Evolutionary conservation across 2,797 vertebrate species (phyloP).

Genomic region (Galaxias olidus): DNA sequence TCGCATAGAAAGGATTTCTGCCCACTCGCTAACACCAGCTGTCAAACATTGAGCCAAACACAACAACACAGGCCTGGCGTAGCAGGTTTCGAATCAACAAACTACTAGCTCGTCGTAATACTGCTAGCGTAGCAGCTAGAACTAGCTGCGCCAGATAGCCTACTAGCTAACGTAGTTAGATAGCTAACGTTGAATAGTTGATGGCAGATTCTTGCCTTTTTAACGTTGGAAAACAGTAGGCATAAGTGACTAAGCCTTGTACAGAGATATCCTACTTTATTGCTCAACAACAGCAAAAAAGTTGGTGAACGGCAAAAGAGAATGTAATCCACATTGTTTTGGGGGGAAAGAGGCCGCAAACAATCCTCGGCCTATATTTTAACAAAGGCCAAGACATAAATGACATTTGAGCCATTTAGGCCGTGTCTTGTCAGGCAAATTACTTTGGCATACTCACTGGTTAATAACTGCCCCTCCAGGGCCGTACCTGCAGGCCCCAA

Average conservation of each 20-base stretch:
- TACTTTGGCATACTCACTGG: conserved; percentile 81
- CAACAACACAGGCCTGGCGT: not conserved
- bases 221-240: too few relatives aligned
- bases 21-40: not conserved
- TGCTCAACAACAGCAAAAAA: too few relatives aligned
- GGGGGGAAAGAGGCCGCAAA: conserved; percentile 61
- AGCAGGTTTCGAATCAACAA: too few relatives aligned
- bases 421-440: conserved; percentile 18
- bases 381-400: conserved; percentile 53
- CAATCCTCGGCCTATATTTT: conserved; percentile 74
- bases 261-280: too few relatives aligned
- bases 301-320: not conserved
- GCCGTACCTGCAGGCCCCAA: conserved; percentile 74
- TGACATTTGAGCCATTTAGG: conserved; percentile 27
- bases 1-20: not conserved
- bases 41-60: not conserved
- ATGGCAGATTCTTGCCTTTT: conserved; percentile 43
- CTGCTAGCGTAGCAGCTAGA: too few relatives aligned
- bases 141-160: not conserved
- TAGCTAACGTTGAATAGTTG: conserved; percentile 9
- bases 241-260: too few relatives aligned
- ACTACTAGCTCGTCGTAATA: too few relatives aligned
- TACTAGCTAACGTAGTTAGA: conserved; percentile 13
- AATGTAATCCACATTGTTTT: conserved; percentile 54
- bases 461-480: conserved; percentile 87